phyloP scores from a whole-genome alignment of 2,797 vertebrate species.

The Clarias laeviceps region DNA sequence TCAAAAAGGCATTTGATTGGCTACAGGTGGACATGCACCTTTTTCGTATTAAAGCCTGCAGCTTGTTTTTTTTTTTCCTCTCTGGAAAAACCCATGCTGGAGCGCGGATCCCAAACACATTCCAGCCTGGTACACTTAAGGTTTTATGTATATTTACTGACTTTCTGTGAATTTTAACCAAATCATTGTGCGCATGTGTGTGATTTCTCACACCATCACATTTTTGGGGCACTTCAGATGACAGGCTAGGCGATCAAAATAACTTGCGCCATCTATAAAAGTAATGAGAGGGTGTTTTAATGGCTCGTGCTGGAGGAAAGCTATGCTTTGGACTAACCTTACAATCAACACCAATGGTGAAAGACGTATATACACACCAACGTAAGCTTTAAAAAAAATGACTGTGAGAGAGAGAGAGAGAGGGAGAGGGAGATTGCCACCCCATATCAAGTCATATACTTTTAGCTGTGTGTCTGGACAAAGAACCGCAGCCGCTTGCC shows the following conservation, averaged over 20 bases:
- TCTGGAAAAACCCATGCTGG: slow-evolving; percentile 38
- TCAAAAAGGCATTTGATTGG: slow-evolving; percentile 43
- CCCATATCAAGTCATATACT: slow-evolving; percentile 67
- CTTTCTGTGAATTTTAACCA: not conserved
- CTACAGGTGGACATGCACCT: slow-evolving; percentile 52
- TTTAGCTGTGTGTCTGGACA: slow-evolving; percentile 71
- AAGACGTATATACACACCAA: slow-evolving; percentile 35
- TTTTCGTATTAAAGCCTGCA: slow-evolving; percentile 46
- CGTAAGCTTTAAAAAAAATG: slow-evolving; percentile 33
- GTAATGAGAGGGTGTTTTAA: slow-evolving; percentile 54
- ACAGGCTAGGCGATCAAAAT: slow-evolving; percentile 46
- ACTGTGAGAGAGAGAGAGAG: not conserved
- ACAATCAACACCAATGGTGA: slow-evolving; percentile 50
- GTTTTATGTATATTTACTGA: not conserved
- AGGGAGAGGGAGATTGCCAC: slow-evolving; percentile 35
- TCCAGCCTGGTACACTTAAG: slow-evolving; percentile 5
- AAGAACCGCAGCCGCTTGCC: slow-evolving; percentile 67
- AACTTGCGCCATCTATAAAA: slow-evolving; percentile 53
- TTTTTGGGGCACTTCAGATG: slow-evolving; percentile 23
- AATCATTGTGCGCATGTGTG: slow-evolving; percentile 15
- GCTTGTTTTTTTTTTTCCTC: not conserved
- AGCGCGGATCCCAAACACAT: slow-evolving; percentile 16
- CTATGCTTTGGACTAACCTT: slow-evolving; percentile 51
- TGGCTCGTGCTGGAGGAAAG: slow-evolving; percentile 44
- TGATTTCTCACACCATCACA: slow-evolving; percentile 37